Evolutionary conservation across 2,797 vertebrate species (phyloP), one percentile per base, ranked within the genome.

Genomic region (Champsocephalus esox): DNA sequence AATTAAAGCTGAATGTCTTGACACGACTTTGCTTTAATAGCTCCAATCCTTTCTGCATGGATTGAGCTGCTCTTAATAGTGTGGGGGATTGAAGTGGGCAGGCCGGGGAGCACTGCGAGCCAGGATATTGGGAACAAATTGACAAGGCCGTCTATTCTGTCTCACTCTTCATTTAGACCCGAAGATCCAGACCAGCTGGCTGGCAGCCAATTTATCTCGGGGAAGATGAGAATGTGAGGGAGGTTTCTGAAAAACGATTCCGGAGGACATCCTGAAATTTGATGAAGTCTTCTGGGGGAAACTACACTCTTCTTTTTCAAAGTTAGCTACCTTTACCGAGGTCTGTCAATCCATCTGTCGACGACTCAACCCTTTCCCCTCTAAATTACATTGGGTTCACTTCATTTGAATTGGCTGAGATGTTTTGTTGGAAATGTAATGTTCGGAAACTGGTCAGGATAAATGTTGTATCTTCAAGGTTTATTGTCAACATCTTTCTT

Each of bases 161-260:
- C 93, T 95, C 93, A 85, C 90, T 93, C 91, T 92, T 94, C 92
- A 94, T 95, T 95, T 93, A 87, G 84, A 84, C 78, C 76, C 16
- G 91, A 92, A 89, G 92, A 90, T 90, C 83, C 78, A 28, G 80
- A 72, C 87, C 87, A 81, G 89, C 82, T 89, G 90, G 84, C 80
- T 93, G 94, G 91, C 93, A 94, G 90, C 92, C 95, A 95, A 95
- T 95, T 94, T 94, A 87, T 92, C 87, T 70, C 5, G 45, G 73
- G 81, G 88, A 87, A 87, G 91, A 95, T 93, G 91, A 94, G 91
- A 91, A 85, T 90, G 83, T 77, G 81, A 82, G 75, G 83, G 79
- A 85, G 81, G 77, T 86, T 91, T 85, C 88, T 80, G 88, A 45
- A 79, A 85, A 92, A 84, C 62, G 28, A 75, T 87, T 88, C 77